Evolutionary conservation across 2,113 vertebrate species (phyloP), one percentile per base, ranked within the genome.

Genomic region (Theristicus caerulescens): DNA sequence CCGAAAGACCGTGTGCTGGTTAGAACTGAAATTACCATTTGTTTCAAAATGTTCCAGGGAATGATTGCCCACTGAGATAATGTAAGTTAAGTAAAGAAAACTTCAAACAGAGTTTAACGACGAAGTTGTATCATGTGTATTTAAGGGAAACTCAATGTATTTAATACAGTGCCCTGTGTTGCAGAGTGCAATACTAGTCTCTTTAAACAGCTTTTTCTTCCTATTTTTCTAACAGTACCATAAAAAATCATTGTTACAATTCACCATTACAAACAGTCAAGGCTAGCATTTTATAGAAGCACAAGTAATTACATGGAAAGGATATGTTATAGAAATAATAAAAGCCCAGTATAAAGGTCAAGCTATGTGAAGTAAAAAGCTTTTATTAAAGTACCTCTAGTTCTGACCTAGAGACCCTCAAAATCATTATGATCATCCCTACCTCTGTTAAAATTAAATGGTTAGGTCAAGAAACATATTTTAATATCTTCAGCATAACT

Each of bases 11-110:
- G 32, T 66, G 86, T 71, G 86, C 82, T 91, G 74, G 42, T 77
- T 86, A 96, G 84, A 97, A 96, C 34, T 88, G 91, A 97, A 97
- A 97, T 96, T 65, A 90, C 72, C 82, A 59, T 96, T 98, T 92
- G 96, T 97, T 98, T 97, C 90, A 96, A 95, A 97, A 97, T 69
- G 95, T 97, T 97, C 95, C 96, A 92, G 64, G 92, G 97, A 97
- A 97, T 13, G 96, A 98, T 97, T 93, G 94, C 97, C 95, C 90
- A 65, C 44, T 88, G 87, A 98, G 96, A 97, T 97, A 98, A 96
- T 54, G 49, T 42, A 91, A 90, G 59, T 20, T 86, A 94, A 94
- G 82, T 42, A 97, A 96, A 96, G 94, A 89, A 97, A 97, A 97
- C 96, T 97, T 97, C 94, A 98, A 97, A 96, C 61, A 0, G 91